Percentiles rank a stretch among this genome's conserved stretches.
These are phyloP conservation scores for Lithophane leautieri DNA, from an alignment of 2,888 invertebrate genomes.

Conservation along the genomic window DNA sequence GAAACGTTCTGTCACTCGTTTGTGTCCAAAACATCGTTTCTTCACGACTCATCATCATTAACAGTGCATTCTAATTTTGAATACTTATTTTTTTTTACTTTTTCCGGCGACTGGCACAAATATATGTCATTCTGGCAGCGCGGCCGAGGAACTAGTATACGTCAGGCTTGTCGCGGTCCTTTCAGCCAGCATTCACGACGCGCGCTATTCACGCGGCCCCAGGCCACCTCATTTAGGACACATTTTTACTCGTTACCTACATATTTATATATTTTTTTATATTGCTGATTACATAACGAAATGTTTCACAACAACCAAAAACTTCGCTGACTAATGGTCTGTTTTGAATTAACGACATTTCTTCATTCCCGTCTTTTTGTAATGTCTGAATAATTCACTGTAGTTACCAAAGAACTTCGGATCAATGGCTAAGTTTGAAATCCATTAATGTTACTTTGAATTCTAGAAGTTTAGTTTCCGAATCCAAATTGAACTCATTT, in stretches of 20 bases:
- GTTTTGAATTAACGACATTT: constrained; percentile 35
- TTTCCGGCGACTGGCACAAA: constrained; percentile 36
- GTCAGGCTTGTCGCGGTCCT: constrained; percentile 52
- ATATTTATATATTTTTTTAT: constrained; percentile 50
- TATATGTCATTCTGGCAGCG: constrained; percentile 41
- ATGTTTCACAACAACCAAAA: constrained; percentile 28
- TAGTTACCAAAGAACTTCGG: constrained; percentile 1
- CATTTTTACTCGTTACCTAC: constrained; percentile 56
- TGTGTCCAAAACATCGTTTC: background rate
- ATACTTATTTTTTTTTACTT: constrained; percentile 36
- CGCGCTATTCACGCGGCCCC: constrained; percentile 60
- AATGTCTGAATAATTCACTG: constrained; percentile 31
- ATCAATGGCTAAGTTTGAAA: constrained; percentile 36
- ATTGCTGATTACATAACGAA: constrained; percentile 52
- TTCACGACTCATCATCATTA: constrained; percentile 29
- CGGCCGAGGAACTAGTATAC: constrained; percentile 60
- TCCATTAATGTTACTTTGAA: constrained; percentile 36
- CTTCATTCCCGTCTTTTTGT: constrained; percentile 19
- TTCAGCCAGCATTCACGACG: constrained; percentile 58
- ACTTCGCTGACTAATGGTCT: constrained; percentile 16
- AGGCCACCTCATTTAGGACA: constrained; percentile 64
- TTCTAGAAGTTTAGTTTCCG: constrained; percentile 31
- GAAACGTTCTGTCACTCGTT: background rate
- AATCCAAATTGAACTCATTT: constrained; percentile 44
- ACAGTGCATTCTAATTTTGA: constrained; percentile 43